Conservation (phyloP, 92 coral and sea anemone species). For the Porites divaricata region DNA sequence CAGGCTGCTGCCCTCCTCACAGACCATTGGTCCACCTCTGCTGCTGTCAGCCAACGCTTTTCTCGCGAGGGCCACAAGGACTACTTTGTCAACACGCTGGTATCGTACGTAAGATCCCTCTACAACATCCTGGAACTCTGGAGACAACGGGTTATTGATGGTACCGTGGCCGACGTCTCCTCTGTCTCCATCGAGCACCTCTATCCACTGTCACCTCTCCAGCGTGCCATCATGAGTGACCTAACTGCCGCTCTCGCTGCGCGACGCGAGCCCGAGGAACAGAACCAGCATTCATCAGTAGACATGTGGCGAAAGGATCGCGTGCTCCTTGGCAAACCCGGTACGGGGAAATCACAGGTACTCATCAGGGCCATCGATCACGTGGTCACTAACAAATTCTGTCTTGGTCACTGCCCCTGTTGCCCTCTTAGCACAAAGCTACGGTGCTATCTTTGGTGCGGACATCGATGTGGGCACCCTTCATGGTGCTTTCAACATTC, state of each 20-base stretch:
- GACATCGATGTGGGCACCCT: slow-evolving; percentile 8
- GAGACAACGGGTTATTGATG: not conserved
- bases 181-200: not conserved
- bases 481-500: slow-evolving; percentile 23
- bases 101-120: not conserved
- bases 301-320: not conserved
- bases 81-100: not conserved
- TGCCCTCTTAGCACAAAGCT: not conserved
- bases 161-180: no score
- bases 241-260: not conserved
- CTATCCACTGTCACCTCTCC: not conserved
- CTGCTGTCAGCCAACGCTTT: no score
- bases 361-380: not conserved
- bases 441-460: not conserved
- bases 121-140: not conserved
- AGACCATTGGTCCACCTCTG: no score
- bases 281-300: no score
- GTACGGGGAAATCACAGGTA: slow-evolving; percentile 12
- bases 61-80: not conserved
- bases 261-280: no score
- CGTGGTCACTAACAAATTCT: not conserved
- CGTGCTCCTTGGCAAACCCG: slow-evolving; percentile 8
- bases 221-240: not conserved
- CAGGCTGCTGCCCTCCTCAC: no score
- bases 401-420: not conserved